Base-by-base conservation (phyloP, 2,888 invertebrate genomes). In the Dolichomitus sp. region DNA sequence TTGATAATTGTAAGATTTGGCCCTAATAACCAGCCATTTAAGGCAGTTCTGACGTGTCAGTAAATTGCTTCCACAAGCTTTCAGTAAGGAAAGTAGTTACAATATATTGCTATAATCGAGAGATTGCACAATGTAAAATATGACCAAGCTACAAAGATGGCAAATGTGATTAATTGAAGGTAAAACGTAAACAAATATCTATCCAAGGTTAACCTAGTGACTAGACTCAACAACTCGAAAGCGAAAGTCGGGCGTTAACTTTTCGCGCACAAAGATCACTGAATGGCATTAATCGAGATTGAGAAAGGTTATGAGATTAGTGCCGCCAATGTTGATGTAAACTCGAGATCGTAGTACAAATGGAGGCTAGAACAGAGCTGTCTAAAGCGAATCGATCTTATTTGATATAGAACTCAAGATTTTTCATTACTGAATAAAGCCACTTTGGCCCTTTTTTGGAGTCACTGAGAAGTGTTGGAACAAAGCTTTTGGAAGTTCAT, bases 321-420 rank as follows among this genome's bases (percentile, higher is more conserved):
- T 33, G 17, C n/a, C 59, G 7, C 14, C 33, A 59, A 59, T 33
- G 59, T 59, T 40, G 37, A 61, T 37, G 61, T 19, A 61, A 61
- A 61, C 33, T 61, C 37, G 33, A 17, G 40, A 37, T 61, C 61
- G 33, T 19, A n/a, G 59, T 33, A 61, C 61, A 61, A 61, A 61
- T 61, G 61, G 37, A 61, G 61, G 61, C 37, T 61, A 61, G 40
- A 40, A 61, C 9, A 1, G 27, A 19, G 12, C 61, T 61, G 61
- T 61, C 61, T 19, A 61, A 37, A 40, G 9, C 19, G 17, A 17
- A 61, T 61, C 61, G 61, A 19, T 37, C 40, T 61, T 17, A n/a
- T 61, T 19, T 40, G 12, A 23, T 37, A 4, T 19, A 17, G 12
- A 59, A 59, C 33, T 37, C 12, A 17, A n/a, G 7, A 30, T 33